Conservation (phyloP, 1,140 invertebrate genomes). For the Drosophila watanabei region DNA sequence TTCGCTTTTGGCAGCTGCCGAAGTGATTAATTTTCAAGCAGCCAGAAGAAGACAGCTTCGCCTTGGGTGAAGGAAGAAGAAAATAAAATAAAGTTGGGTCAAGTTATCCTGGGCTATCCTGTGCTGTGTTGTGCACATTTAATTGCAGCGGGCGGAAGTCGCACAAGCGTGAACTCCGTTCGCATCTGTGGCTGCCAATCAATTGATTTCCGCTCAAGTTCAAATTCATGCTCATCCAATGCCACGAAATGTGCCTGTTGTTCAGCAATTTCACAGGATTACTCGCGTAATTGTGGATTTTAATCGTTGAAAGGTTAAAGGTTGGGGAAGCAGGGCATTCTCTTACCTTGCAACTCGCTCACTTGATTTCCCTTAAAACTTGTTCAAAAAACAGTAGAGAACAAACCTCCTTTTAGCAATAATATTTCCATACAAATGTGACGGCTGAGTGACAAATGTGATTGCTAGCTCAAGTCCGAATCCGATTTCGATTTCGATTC, state of each 20-base stretch:
- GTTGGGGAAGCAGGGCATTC: not conserved
- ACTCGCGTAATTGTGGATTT: not conserved
- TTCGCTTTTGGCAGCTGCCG: constrained; percentile 68
- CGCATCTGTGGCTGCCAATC: constrained; percentile 45
- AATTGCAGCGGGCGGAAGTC: constrained; percentile 39
- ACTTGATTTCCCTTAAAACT: not conserved
- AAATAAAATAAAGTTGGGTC: constrained; percentile 13
- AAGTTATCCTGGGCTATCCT: not conserved
- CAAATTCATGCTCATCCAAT: constrained; percentile 6
- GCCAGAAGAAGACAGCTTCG: constrained; percentile 10
- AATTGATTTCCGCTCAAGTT: constrained; percentile 40
- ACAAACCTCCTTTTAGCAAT: not conserved
- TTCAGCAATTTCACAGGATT: not conserved
- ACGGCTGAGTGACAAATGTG: constrained; percentile 44
- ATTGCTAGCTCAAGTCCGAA: not conserved
- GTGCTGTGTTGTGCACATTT: constrained; percentile 32
- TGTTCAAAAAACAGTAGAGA: not conserved
- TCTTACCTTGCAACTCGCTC: not conserved
- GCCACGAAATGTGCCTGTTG: not conserved
- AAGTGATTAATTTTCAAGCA: constrained; percentile 73
- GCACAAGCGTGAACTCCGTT: constrained; percentile 35
- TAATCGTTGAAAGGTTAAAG: not conserved
- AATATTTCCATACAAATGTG: constrained; percentile 66
- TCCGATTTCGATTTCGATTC: not conserved
- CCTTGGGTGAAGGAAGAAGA: not conserved